phyloP scores from a whole-genome alignment of 2,797 vertebrate species.

The Crenuchus spilurus region DNA sequence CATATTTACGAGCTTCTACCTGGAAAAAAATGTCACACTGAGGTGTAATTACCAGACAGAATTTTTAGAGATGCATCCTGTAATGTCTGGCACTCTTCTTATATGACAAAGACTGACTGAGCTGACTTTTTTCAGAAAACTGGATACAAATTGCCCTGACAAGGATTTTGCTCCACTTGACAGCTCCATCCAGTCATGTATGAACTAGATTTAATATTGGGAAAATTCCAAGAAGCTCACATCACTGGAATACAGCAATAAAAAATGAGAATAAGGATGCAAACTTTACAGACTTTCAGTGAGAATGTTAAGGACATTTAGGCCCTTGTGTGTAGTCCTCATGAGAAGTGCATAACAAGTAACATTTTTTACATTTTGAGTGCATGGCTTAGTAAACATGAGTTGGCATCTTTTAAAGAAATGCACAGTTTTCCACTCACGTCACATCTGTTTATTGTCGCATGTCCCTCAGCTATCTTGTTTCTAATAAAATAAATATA shows the following conservation, averaged over 20 bases:
- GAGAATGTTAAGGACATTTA: too few relatives aligned
- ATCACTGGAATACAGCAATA: background rate
- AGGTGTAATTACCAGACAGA: background rate
- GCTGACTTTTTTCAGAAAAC: background rate
- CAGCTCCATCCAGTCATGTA: too few relatives aligned
- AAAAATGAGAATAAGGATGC: background rate
- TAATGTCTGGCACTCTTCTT: background rate
- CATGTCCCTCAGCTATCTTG: background rate
- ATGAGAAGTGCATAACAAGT: too few relatives aligned
- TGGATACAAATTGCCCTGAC: background rate
- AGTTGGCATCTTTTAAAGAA: background rate
- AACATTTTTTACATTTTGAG: too few relatives aligned
- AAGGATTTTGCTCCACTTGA: background rate
- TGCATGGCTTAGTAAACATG: background rate
- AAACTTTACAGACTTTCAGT: too few relatives aligned
- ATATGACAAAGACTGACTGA: background rate
- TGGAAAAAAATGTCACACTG: background rate
- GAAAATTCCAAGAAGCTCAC: background rate
- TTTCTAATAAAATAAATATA: background rate
- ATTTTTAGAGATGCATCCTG: background rate
- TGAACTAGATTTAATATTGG: background rate
- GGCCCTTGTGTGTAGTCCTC: too few relatives aligned
- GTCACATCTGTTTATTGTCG: slow-evolving; percentile 11
- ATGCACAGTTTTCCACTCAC: background rate
- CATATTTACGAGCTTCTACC: background rate